A percentile compares a stretch with the other conserved stretches of the same genome.
Evolutionary conservation across 2,113 vertebrate species (phyloP).

Genomic region (Salvelinus namaycush): DNA sequence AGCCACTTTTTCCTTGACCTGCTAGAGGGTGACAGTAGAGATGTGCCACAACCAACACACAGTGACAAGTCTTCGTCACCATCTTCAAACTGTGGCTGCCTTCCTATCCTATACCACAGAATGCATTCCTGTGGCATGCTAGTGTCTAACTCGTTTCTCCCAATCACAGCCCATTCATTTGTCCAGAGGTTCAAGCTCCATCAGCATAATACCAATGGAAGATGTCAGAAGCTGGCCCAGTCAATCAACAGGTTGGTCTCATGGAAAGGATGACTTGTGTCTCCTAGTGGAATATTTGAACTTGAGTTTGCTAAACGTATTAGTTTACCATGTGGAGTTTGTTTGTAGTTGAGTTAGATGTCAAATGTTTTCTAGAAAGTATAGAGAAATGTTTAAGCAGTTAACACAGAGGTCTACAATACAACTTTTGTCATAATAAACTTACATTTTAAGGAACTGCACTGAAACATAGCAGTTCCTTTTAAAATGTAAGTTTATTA

Average conservation of each 20-base stretch:
- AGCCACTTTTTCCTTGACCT: neutral
- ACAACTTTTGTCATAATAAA: too few relatives aligned
- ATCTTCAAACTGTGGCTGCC: too few relatives aligned
- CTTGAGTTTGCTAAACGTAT: too few relatives aligned
- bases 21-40: neutral
- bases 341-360: neutral
- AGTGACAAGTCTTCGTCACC: too few relatives aligned
- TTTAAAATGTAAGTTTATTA: neutral
- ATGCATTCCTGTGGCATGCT: neutral
- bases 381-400: neutral
- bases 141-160: neutral
- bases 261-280: neutral
- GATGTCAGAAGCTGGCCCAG: constrained; percentile 75
- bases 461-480: neutral
- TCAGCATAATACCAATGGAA: constrained; percentile 68
- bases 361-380: neutral
- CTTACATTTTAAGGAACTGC: too few relatives aligned
- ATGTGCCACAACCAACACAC: too few relatives aligned
- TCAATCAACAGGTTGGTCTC: constrained; percentile 67
- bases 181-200: constrained; percentile 70
- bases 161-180: constrained; percentile 60
- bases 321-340: neutral
- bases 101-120: too few relatives aligned
- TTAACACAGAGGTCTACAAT: too few relatives aligned
- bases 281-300: neutral